phyloP scores from a whole-genome alignment of 2,113 vertebrate species.

The Neolamprologus toae region DNA sequence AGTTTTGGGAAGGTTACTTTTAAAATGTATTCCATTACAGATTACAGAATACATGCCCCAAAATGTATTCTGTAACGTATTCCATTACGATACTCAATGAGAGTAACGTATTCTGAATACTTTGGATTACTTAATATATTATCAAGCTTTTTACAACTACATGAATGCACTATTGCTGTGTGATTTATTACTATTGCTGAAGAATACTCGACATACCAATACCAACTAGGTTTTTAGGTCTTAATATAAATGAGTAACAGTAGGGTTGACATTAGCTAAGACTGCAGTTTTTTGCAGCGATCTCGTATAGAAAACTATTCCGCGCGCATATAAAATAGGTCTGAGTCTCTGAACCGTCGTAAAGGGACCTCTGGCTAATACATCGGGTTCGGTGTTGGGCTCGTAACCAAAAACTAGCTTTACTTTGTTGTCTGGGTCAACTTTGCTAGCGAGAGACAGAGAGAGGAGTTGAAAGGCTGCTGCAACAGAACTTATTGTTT shows the following conservation, averaged over 20 bases:
- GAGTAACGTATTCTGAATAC: not conserved
- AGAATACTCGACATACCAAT: not conserved
- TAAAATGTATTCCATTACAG: not conserved
- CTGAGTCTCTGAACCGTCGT: fast-evolving
- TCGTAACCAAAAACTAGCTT: not conserved
- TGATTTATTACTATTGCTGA: not conserved
- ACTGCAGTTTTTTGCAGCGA: not conserved
- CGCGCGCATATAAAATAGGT: not conserved
- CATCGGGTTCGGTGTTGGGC: fast-evolving
- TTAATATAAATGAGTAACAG: not conserved
- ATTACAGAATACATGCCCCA: not conserved
- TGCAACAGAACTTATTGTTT: fast-evolving
- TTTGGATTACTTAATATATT: not conserved
- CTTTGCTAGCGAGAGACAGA: not conserved
- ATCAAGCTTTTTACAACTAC: not conserved
- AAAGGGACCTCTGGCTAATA: not conserved
- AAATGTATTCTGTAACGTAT: fast-evolving
- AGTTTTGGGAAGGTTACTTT: not conserved
- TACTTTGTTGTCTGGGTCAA: not conserved
- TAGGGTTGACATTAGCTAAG: not conserved
- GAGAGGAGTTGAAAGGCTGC: fast-evolving
- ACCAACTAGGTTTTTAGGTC: not conserved
- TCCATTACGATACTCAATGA: fast-evolving
- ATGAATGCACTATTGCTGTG: not conserved
- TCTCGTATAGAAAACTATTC: not conserved